phyloP scores from a whole-genome alignment of 2,113 vertebrate genomes.

The Psammodynastes pulverulentus region DNA sequence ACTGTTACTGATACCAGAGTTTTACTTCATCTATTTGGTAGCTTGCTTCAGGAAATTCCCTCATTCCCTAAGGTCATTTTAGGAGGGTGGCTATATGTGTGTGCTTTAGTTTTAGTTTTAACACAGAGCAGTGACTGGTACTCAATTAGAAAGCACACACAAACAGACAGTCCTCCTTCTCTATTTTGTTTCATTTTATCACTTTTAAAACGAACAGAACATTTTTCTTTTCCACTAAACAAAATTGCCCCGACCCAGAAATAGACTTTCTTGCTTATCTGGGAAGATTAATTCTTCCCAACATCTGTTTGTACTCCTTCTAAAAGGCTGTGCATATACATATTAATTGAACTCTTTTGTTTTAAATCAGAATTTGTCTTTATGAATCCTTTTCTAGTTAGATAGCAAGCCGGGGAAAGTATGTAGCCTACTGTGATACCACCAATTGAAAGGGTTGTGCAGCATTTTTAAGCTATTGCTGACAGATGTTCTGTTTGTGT shows the following conservation, averaged over 20 bases:
- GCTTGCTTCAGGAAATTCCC: neutral
- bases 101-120: neutral
- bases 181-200: neutral
- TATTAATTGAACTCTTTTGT: neutral
- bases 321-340: neutral
- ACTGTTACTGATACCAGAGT: neutral
- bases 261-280: neutral
- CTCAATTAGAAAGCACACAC: neutral
- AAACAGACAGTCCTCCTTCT: neutral
- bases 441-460: neutral
- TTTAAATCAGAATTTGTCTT: neutral
- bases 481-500: neutral
- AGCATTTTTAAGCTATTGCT: neutral
- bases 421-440: neutral
- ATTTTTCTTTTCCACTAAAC: neutral
- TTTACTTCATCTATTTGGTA: neutral
- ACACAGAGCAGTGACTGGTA: neutral
- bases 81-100: neutral
- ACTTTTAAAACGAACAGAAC: neutral
- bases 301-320: neutral
- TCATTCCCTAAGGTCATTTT: neutral
- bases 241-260: neutral
- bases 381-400: neutral
- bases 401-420: neutral
- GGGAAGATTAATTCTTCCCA: neutral